Base-by-base conservation (phyloP, 1,140 invertebrate genomes). In the Schlechtendalia chinensis region DNA sequence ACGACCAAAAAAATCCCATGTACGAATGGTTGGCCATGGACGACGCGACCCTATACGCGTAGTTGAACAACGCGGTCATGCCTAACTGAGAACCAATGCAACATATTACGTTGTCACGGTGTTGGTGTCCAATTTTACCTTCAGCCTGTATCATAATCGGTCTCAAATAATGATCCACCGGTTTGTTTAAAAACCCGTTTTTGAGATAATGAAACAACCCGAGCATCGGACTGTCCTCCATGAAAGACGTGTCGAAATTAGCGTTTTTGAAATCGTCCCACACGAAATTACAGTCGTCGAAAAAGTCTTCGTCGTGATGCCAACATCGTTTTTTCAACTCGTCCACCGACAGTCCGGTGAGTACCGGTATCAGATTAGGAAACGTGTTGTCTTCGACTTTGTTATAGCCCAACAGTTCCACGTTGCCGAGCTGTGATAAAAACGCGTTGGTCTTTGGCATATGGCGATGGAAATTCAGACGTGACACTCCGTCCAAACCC, bases 401-500 rank as follows among this genome's bases (percentile, higher is more conserved):
- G 39, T 84, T 86, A 71, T 85, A 86, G 0, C 88, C 88, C 17
- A 83, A 81, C 81, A 88, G 83, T 81, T 87, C 86, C 24, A 87
- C 82, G 0, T 84, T 84, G 10, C 83, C 83, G n/a, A 87, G 74
- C 11, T 85, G 77, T 8, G 85, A 83, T 0, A 90, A 83, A 72
- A 86, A 88, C 1, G 83, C 50, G 17, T 86, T 82, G 0, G 89
- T 89, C 71, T 84, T 82, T 3, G 87, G 87, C 85, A 91, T 86
- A 81, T 89, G 88, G 1, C 90, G 85, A 10, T 87, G 84, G 77
- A 89, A 88, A 84, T 90, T 90, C 32, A 89, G 83, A 29, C 89
- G 84, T 1, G 90, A 91, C 27, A 90, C 86, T 0, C 89, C 87
- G 83, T 91, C 90, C 3, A 90, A n/a, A 45, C 84, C 96, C 29